These are phyloP conservation scores for Sebastes paucispinis DNA, from an alignment of 2,797 vertebrate species.

Conservation along the genomic window DNA sequence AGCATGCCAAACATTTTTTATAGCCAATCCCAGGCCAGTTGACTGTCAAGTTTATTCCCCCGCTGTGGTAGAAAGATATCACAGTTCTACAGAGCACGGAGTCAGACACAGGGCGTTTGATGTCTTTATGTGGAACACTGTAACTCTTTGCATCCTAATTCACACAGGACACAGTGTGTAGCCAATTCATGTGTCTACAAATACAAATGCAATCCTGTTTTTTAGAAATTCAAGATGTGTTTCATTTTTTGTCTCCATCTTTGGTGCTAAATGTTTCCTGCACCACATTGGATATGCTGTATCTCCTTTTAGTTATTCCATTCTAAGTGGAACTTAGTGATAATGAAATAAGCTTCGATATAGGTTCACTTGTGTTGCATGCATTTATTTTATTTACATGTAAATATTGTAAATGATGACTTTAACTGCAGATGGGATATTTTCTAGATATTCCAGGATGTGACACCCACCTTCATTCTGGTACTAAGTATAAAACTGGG, in stretches of 20 bases:
- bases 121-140: conserved; percentile 14
- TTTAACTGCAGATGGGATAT: conserved; percentile 1
- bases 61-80: conserved; percentile 1
- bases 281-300: background rate
- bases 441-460: conserved; percentile 8
- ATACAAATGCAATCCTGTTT: background rate
- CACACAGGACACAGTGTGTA: background rate
- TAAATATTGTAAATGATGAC: conserved; percentile 1
- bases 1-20: conserved; percentile 20
- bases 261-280: background rate
- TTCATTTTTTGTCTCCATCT: background rate
- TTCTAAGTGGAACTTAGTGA: background rate
- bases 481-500: background rate
- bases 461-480: conserved; percentile 18
- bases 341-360: background rate
- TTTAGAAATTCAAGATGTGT: background rate
- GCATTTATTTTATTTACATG: background rate
- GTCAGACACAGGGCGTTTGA: conserved; percentile 6
- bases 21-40: conserved; percentile 20
- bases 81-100: background rate
- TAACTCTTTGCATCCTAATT: background rate
- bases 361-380: background rate
- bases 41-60: conserved; percentile 31
- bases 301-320: background rate
- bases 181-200: background rate